A percentile compares a stretch with the other conserved stretches of the same genome.
Conservation (phyloP, 2,797 vertebrate species). For the Potorous gilbertii region DNA sequence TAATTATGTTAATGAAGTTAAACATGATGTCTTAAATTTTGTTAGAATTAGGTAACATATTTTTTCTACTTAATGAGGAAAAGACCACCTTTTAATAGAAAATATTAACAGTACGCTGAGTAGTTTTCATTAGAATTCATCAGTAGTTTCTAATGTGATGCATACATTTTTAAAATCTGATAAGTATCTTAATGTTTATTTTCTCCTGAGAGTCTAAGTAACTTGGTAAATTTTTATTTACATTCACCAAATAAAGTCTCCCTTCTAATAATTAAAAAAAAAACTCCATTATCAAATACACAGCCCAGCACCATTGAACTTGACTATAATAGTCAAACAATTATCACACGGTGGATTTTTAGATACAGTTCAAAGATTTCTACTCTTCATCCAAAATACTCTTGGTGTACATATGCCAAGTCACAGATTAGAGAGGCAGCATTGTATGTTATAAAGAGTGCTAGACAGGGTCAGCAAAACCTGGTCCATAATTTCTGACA, state of each 20-base stretch:
- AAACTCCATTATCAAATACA: constrained; percentile 11
- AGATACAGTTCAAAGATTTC: neutral
- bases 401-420: neutral
- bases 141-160: constrained; percentile 22
- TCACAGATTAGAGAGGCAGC: neutral
- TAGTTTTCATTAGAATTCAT: constrained; percentile 36
- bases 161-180: constrained; percentile 4
- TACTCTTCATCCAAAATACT: neutral
- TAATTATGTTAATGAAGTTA: neutral
- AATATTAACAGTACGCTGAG: constrained; percentile 30
- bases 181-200: constrained; percentile 28
- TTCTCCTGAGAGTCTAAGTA: constrained; percentile 13
- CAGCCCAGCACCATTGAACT: constrained; percentile 16
- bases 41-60: neutral
- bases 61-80: neutral
- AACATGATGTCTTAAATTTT: neutral
- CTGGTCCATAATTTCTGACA: neutral
- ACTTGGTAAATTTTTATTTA: neutral
- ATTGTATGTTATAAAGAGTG: neutral
- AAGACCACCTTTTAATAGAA: constrained; percentile 38
- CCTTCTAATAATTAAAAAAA: constrained; percentile 25
- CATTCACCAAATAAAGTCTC: constrained; percentile 28
- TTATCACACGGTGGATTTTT: constrained; percentile 5
- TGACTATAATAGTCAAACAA: constrained; percentile 25
- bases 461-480: neutral